Conservation (phyloP, 35 echinoderm and acorn worm species). For the Holothuria glaberrima region DNA sequence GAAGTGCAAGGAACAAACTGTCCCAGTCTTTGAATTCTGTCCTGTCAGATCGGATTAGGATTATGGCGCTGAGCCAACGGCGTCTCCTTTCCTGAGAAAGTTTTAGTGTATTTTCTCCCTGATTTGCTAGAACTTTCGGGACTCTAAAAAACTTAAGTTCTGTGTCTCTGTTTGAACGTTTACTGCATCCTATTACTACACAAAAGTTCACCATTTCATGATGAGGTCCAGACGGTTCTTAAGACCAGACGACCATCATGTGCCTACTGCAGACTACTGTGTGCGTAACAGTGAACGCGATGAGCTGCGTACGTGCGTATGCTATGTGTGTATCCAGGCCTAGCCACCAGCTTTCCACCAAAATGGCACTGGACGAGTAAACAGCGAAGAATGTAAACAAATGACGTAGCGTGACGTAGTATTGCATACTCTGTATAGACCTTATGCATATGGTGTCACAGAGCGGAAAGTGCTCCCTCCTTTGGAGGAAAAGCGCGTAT, state of each 20-base stretch:
- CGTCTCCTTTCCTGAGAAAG: slow-evolving; percentile 17
- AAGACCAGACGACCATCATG: not conserved
- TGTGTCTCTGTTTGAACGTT: too few species aligned
- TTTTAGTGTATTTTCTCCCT: slow-evolving; percentile 13
- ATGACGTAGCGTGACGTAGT: too few species aligned
- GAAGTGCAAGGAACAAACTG: slow-evolving; percentile 13
- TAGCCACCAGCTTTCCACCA: not conserved
- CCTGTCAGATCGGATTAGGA: slow-evolving; percentile 8
- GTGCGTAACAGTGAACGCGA: too few species aligned
- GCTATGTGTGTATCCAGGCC: too few species aligned
- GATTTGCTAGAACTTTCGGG: slow-evolving; percentile 15
- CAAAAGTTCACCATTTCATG: slow-evolving; percentile 7
- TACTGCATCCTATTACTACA: slow-evolving; percentile 15
- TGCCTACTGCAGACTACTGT: not conserved
- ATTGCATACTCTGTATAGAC: too few species aligned
- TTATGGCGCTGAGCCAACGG: slow-evolving; percentile 31
- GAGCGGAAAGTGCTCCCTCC: too few species aligned
- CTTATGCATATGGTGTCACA: too few species aligned
- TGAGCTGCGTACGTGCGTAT: too few species aligned
- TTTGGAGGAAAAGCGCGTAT: too few species aligned
- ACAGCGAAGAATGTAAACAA: too few species aligned
- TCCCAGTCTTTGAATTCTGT: slow-evolving; percentile 39
- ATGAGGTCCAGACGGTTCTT: not conserved
- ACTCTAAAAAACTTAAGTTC: slow-evolving; percentile 11
- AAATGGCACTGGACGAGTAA: not conserved